Evolutionary conservation across 2,113 vertebrate species (phyloP), one percentile per base, ranked within the genome.

Genomic region (Petromus typicus): DNA sequence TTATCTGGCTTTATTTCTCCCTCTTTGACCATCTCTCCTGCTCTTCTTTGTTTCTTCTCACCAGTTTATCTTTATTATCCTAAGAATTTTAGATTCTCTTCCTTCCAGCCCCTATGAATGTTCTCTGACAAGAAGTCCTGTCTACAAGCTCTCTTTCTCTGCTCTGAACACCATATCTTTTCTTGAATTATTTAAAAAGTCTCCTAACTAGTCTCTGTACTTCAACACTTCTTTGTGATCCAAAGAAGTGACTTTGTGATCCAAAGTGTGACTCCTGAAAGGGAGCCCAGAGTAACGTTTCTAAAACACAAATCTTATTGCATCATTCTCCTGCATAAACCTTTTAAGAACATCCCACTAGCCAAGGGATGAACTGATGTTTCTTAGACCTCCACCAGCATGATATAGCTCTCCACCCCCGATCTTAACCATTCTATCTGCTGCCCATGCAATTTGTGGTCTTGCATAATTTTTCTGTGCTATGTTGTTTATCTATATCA

Each of bases 231-330:
- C 86, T 80, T 66, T 69, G 51, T 14, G 40, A 69, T 63, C 83
- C 22, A n/a, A 73, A n/a, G n/a, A n/a, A n/a, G n/a, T n/a, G n/a
- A n/a, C 86, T 80, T 66, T 69, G 51, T 14, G 40, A 69, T 63
- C 83, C 22, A n/a, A 73, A n/a, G n/a, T n/a, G n/a, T n/a, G n/a
- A n/a, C 84, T 45, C 85, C 43, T 84, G 32, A 27, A 51, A 54
- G 32, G 43, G 22, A 76, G n/a, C 16, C 69, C 89, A 86, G 63
- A 76, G 25, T 40, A 56, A 92, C 59, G 40, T 95, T 90, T 88
- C 69, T 81, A 80, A 80, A 69, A 22, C 23, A 56, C 11, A 67
- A 80, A 90, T 10, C 9, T 69, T 69, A 59, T 85, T n/a, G 30
- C 17, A 22, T 37, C 86, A 40, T 51, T 67, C 37, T 43, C 22